phyloP scores from a whole-genome alignment of 2,888 invertebrate species.

The Campoplex nolae region DNA sequence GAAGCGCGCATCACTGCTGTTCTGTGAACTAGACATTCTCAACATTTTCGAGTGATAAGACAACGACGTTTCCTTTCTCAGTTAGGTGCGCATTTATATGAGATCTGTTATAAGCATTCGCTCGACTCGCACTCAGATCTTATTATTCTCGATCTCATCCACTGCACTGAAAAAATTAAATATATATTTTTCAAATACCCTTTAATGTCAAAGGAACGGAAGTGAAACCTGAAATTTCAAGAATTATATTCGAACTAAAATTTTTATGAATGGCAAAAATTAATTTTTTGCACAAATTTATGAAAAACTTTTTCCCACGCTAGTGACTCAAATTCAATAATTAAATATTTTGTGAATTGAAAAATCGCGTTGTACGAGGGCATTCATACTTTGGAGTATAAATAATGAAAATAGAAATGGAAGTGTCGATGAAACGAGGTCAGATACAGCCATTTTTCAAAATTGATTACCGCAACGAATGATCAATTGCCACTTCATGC shows the following conservation, averaged over 20 bases:
- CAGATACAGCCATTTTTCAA: too few relatives aligned
- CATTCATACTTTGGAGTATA: too few relatives aligned
- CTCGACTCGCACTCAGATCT: constrained; percentile 15
- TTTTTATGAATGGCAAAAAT: neutral
- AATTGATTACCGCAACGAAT: too few relatives aligned
- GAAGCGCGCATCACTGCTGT: constrained; percentile 6
- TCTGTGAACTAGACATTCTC: constrained; percentile 28
- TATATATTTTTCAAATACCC: neutral
- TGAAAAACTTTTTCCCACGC: neutral
- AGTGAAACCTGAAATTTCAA: neutral
- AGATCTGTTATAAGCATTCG: constrained; percentile 33
- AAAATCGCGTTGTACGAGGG: too few relatives aligned
- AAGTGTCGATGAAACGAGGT: too few relatives aligned
- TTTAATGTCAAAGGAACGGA: neutral
- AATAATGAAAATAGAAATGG: too few relatives aligned
- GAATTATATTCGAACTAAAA: neutral
- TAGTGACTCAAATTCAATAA: neutral
- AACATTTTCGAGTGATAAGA: constrained; percentile 55
- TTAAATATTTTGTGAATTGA: neutral
- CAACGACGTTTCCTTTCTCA: constrained; percentile 39
- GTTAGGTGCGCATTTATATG: constrained; percentile 34
- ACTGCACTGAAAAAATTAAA: neutral
- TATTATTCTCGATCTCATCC: neutral
- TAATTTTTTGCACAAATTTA: too few relatives aligned
- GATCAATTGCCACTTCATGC: neutral